Evolutionary conservation across 2,113 vertebrate genomes (phyloP).

Genomic region (Datnioides undecimradiatus): DNA sequence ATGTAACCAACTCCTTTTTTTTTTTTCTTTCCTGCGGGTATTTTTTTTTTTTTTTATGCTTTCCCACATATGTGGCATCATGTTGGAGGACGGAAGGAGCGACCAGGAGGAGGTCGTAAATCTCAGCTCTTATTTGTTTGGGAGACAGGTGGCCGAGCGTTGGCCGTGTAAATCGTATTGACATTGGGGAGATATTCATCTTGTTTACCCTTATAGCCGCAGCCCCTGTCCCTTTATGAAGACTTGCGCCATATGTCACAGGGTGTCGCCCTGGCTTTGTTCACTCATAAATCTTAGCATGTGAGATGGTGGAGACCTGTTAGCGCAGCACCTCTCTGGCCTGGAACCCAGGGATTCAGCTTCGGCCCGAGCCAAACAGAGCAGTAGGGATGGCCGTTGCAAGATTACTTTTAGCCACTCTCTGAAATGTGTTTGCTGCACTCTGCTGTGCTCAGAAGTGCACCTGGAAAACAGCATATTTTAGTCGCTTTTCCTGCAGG

Average conservation of each 20-base stretch:
- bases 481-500: slow-evolving; percentile 32
- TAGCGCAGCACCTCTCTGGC: slow-evolving; percentile 72
- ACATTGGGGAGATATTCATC: slow-evolving; percentile 81
- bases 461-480: slow-evolving; percentile 60
- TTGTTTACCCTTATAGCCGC: slow-evolving; percentile 82
- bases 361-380: slow-evolving; percentile 51
- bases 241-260: slow-evolving; percentile 82
- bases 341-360: slow-evolving; percentile 58
- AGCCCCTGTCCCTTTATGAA: slow-evolving; percentile 81
- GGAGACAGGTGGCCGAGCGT: slow-evolving; percentile 84
- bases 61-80: slow-evolving; percentile 74
- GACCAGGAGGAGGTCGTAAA: slow-evolving; percentile 77
- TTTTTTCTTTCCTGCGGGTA: neutral
- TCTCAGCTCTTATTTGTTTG: slow-evolving; percentile 81
- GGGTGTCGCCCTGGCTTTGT: slow-evolving; percentile 80
- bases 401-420: slow-evolving; percentile 57
- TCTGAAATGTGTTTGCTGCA: slow-evolving; percentile 58
- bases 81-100: slow-evolving; percentile 74
- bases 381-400: slow-evolving; percentile 44
- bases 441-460: slow-evolving; percentile 39
- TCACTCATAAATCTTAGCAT: slow-evolving; percentile 77
- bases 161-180: slow-evolving; percentile 82
- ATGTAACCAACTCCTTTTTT: slow-evolving; percentile 64
- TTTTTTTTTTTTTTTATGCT: slow-evolving; percentile 41
- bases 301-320: slow-evolving; percentile 76